Conservation (phyloP, 2,888 invertebrate genomes). For the Monopis laevigella region DNA sequence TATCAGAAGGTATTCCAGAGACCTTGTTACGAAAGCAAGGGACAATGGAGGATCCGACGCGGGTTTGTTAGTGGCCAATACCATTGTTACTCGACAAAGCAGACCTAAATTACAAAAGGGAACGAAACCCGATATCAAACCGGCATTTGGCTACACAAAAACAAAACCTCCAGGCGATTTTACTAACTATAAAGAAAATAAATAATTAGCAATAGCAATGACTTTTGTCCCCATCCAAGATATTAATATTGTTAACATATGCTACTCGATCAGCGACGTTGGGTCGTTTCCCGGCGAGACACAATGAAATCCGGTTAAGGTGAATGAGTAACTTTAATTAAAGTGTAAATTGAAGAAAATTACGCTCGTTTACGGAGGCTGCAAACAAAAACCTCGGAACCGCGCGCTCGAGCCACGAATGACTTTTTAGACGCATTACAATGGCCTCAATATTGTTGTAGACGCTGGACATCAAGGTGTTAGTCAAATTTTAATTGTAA, state of each 20-base stretch:
- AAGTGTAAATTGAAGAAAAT: conserved; percentile 5
- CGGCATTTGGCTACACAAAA: conserved; percentile 32
- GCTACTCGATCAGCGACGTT: not conserved
- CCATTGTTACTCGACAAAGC: conserved; percentile 4
- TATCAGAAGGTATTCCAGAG: not conserved
- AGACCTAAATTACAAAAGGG: conserved; percentile 1
- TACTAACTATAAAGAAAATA: not conserved
- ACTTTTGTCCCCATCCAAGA: not conserved
- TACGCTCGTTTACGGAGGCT: conserved; percentile 4
- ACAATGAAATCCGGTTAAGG: conserved; percentile 4
- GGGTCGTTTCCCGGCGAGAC: not conserved
- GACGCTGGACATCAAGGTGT: too few relatives aligned
- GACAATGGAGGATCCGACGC: not conserved
- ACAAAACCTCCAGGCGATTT: conserved; percentile 22
- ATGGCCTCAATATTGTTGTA: not conserved
- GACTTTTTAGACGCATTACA: not conserved
- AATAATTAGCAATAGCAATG: not conserved
- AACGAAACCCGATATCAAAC: conserved; percentile 7
- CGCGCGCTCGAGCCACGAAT: not conserved
- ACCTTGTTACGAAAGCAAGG: conserved; percentile 4
- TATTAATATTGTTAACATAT: not conserved
- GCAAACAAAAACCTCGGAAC: not conserved
- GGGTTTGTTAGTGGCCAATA: conserved; percentile 6
- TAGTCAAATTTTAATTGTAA: too few relatives aligned
- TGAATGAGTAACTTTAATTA: conserved; percentile 5